Base-by-base conservation (phyloP, 2,888 invertebrate genomes). In the Campoplex nolae region DNA sequence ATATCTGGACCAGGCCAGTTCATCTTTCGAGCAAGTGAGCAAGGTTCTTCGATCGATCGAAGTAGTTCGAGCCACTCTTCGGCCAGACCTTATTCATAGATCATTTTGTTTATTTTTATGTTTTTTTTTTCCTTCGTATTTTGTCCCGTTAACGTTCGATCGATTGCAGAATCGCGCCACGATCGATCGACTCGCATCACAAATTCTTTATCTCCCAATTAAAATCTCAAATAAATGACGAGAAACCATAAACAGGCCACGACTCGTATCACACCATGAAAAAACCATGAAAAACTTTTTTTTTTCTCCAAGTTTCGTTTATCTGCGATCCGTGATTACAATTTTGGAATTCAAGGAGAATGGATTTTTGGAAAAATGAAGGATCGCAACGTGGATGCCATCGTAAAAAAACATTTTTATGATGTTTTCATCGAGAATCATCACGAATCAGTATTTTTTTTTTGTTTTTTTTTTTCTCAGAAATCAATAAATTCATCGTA, bases 1-100 rank as follows among this genome's bases (percentile, higher is more conserved):
- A n/a, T 76, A 76, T 75, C 56, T 75, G 68, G 75, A 82, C 82
- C 75, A 75, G 82, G 71, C 11, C 35, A 54, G 28, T 58, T 16
- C n/a, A 16, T 23, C 7, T 68, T 35, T 71, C 71, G 35, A 54
- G 35, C 48, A 71, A 71, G 4, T 51, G 51, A 18, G 51, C 16
- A 71, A 71, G 2, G 8, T 51, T 68, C 51, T n/a, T 45, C 8
- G 45, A 48, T 71, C 71, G 28, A 70, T 70, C 45, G 16, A n/a
- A 70, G 70, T 70, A 48, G 45, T 23, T 70, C 70, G 13, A 70
- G 70, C 70, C 13, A 16, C 70, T 42, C 11, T 45, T 23, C 28
- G 13, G 70, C 42, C 70, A 70, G 45, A 48, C 70, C 9, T 8
- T 45, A 32, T 23, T 32, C 32, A 16, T 16, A 16, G 16, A 28